phyloP scores from a whole-genome alignment of 2,888 invertebrate species.

The Stegana nigrithorax region DNA sequence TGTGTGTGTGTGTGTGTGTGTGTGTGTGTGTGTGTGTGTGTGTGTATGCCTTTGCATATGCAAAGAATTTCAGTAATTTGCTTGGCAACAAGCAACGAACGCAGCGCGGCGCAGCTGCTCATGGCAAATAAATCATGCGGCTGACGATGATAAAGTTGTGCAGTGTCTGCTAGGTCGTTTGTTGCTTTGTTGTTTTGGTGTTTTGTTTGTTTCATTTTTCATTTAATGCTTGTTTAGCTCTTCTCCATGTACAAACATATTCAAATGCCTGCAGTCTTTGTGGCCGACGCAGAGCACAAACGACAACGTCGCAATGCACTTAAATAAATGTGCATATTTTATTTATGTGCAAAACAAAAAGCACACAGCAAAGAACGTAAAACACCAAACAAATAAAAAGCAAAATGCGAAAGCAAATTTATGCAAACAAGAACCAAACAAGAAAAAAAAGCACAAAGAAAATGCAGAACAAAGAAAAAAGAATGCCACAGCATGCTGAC shows the following conservation, averaged over 20 bases:
- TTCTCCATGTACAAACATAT: neutral
- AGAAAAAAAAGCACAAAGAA: neutral
- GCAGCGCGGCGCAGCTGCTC: constrained; percentile 5
- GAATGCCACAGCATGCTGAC: no score
- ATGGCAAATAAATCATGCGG: constrained; percentile 1
- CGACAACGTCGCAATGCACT: neutral
- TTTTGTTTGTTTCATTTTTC: neutral
- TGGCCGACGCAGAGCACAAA: neutral
- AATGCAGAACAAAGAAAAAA: neutral
- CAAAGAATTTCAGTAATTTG: constrained; percentile 1
- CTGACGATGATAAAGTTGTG: constrained; percentile 11
- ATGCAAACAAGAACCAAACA: constrained; percentile 10
- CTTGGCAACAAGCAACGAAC: neutral
- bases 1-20: no score
- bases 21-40: no score
- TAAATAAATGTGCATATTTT: neutral
- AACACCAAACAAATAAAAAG: constrained; percentile 19
- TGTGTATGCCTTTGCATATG: no score
- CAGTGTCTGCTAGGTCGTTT: no score
- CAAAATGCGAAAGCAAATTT: neutral
- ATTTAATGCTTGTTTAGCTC: neutral
- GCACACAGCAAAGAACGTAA: neutral
- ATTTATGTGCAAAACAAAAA: neutral
- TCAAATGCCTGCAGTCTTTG: neutral
- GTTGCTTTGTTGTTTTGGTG: neutral